Conservation (phyloP, 2,888 invertebrate genomes). For the Lasius platythorax region DNA sequence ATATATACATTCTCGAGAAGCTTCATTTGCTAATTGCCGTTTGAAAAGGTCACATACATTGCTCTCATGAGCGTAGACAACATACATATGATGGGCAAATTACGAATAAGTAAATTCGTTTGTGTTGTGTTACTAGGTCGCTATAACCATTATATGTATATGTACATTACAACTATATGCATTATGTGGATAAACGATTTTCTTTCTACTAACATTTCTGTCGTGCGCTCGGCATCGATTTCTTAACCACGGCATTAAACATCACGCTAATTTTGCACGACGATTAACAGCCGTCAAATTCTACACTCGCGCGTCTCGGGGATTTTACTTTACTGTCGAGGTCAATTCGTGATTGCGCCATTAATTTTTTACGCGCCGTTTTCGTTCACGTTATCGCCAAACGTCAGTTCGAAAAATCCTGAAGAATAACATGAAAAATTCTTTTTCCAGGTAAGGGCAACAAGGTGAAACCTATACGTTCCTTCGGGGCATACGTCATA, state of each 20-base stretch:
- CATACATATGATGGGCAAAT: slow-evolving; percentile 26
- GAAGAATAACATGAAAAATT: slow-evolving; percentile 26
- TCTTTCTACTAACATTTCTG: slow-evolving; percentile 40
- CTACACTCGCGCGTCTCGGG: not conserved
- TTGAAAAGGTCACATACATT: slow-evolving; percentile 18
- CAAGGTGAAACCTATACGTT: not conserved
- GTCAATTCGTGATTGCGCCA: not conserved
- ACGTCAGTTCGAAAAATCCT: slow-evolving; percentile 29
- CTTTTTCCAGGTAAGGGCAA: slow-evolving; percentile 68
- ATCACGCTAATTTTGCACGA: slow-evolving; percentile 28
- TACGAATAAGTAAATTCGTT: slow-evolving; percentile 34
- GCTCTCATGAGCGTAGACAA: not conserved
- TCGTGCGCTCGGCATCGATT: slow-evolving; percentile 55
- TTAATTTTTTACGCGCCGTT: not conserved
- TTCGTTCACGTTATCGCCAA: not conserved
- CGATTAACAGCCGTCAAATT: slow-evolving; percentile 38
- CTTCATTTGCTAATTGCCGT: not conserved
- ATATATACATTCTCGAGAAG: not conserved
- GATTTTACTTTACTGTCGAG: not conserved
- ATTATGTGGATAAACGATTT: slow-evolving; percentile 58
- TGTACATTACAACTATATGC: slow-evolving; percentile 5
- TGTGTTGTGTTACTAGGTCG: slow-evolving; percentile 52
- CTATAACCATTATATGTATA: not conserved
- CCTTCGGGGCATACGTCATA: slow-evolving; percentile 1
- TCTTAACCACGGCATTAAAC: slow-evolving; percentile 27